phyloP scores from a whole-genome alignment of 1,140 invertebrate species.

The Sitobion miscanthi region DNA sequence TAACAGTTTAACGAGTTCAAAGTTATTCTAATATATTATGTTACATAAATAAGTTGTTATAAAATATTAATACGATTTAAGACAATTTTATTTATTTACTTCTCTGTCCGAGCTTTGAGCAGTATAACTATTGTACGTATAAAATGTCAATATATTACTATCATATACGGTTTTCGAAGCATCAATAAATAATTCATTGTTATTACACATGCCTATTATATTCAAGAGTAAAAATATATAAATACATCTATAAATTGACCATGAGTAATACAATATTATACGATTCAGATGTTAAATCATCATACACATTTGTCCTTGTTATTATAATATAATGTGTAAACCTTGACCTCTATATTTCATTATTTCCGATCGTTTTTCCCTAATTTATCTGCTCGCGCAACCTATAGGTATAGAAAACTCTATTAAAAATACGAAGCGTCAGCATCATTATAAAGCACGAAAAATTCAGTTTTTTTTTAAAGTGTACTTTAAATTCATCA shows the following conservation, averaged over 20 bases:
- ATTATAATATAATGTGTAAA: not conserved
- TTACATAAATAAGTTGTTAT: not conserved
- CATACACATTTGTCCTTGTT: constrained; percentile 5
- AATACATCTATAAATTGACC: not conserved
- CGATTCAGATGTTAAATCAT: not conserved
- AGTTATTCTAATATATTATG: not conserved
- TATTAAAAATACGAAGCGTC: not conserved
- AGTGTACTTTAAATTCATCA: not conserved
- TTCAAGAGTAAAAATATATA: constrained; percentile 8
- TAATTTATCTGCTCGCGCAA: not conserved
- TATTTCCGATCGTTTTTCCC: not conserved
- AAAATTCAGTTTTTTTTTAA: not conserved
- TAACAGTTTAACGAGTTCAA: not conserved
- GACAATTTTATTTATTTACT: not conserved
- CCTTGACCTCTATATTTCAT: not conserved
- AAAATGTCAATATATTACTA: not conserved
- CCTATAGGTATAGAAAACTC: not conserved
- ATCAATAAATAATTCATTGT: not conserved
- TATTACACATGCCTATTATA: not conserved
- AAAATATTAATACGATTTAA: not conserved
- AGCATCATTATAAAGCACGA: not conserved
- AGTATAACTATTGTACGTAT: not conserved
- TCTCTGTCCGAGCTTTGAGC: not conserved
- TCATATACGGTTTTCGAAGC: not conserved
- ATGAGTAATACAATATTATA: not conserved